Base-by-base conservation (phyloP, 2,113 vertebrate species). In the Gnathonemus echidnorhynchus region DNA sequence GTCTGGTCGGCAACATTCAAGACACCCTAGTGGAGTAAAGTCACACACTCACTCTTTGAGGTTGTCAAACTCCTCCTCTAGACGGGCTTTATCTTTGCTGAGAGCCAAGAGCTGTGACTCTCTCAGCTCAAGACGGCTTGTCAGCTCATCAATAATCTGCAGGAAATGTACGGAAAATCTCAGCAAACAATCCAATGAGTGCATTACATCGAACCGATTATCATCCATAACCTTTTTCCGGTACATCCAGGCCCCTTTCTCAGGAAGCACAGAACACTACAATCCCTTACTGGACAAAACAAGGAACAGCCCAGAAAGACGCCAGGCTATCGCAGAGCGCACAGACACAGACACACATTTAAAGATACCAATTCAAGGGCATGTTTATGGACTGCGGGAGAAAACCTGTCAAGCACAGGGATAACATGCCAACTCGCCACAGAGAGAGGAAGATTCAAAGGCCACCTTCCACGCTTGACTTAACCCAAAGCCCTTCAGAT, bases 21-120 rank as follows among this genome's bases (percentile, higher is more conserved):
- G 27, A 77, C 31, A 10, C 24, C 45, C 2, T 8, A 1, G 48
- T 24, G 7, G 5, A 46, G n/a, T 49, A 45, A 13, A 84, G 13
- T 7, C 1, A 74, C 15, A 27, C 11, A 21, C 98, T 98, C 94
- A 99, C 98, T 99, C 98, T 96, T 97, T 97, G 2, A 99, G 96
- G 93, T 99, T 99, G 95, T 99, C 99, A 92, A 96, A 97, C 87
- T 98, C 95, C 94, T 99, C 99, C 91, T 99, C 98, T 91, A 99
- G 94, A 74, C 92, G 93, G 5, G 98, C 98, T 89, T 99, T 99
- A 93, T 99, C 99, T 96, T 99, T 99, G 95, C 98, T 99, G 91
- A 98, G 95, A 35, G 93, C 94, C 91, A 99, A 91, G 91, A 99
- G 96, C 93, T 99, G 98, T 49, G 95, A 94, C 94, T 99, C 99